Base-by-base conservation (phyloP, 2,888 invertebrate species). In the Xanthia icteritia region DNA sequence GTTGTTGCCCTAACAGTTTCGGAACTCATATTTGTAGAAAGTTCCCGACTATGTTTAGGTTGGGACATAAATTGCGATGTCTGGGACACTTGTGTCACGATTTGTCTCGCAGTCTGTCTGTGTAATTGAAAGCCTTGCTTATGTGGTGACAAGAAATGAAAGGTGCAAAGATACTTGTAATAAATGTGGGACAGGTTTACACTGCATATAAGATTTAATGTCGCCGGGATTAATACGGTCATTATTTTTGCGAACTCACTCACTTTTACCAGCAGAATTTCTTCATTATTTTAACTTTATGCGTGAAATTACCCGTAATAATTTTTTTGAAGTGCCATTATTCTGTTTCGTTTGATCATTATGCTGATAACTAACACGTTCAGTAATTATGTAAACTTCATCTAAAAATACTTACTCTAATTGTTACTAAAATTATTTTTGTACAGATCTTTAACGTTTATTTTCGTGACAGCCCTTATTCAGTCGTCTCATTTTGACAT, bases 41-140 rank as follows among this genome's bases (percentile, higher is more conserved):
- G 83, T 74, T 66, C 11, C n/a, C 23, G 73, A 45, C 73, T 48
- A 39, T 83, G 77, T 86, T 82, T 64, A 8, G 17, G 45, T 67
- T 70, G 48, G 69, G 64, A 75, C 86, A 84, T 84, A 84, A 84
- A 84, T 84, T 84, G 54, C 65, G 81, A 81, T 82, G 83, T 75
- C 75, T 79, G 63, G 86, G 86, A 84, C 84, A 84, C 54, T 84
- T 73, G 84, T 86, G 86, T 83, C 83, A 84, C 86, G 83, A 86
- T 84, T 84, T 84, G 83, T 84, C 72, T 78, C 67, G 83, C 73
- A n/a, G 63, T 68, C 67, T 74, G 71, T 69, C 72, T 5, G 39
- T 67, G 63, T 86, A 86, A 84, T 84, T 84, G 83, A 84, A 86
- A 83, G 84, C 69, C 84, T 77, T 86, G 86, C 84, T 79, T 83